These are phyloP conservation scores for Phortica okadai DNA, from an alignment of 2,888 invertebrate genomes.

Conservation along the genomic window DNA sequence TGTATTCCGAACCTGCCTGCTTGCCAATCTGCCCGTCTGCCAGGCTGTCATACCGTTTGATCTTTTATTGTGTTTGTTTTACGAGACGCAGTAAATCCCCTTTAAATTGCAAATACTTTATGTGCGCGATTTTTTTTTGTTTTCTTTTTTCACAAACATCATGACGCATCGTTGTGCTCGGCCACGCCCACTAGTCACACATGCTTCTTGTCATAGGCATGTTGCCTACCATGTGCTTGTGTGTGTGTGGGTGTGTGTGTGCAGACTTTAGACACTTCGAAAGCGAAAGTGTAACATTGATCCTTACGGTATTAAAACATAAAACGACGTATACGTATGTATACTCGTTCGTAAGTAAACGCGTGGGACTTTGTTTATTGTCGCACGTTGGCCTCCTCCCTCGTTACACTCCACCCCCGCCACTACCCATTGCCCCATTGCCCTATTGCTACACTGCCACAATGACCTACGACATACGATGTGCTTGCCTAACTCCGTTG, in stretches of 20 bases:
- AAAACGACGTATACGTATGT: background rate
- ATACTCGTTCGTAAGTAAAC: slow-evolving; percentile 9
- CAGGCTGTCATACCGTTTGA: slow-evolving; percentile 64
- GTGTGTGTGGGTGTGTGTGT: background rate
- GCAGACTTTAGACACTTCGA: background rate
- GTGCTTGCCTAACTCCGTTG: slow-evolving; percentile 34
- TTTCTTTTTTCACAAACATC: background rate
- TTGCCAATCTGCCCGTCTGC: slow-evolving; percentile 32
- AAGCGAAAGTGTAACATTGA: slow-evolving; percentile 21
- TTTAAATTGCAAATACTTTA: slow-evolving; percentile 71
- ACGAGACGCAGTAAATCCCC: slow-evolving; percentile 67
- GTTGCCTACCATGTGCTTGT: too few relatives aligned
- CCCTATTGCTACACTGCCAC: background rate
- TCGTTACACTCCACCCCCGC: background rate
- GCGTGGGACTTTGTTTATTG: slow-evolving; percentile 42
- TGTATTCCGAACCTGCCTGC: background rate
- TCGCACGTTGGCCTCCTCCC: slow-evolving; percentile 37
- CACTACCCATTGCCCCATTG: background rate
- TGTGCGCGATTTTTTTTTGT: slow-evolving; percentile 57
- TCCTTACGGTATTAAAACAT: slow-evolving; percentile 19
- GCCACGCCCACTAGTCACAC: slow-evolving; percentile 23
- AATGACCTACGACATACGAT: too few relatives aligned
- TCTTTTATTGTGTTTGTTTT: slow-evolving; percentile 70
- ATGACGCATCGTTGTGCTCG: slow-evolving; percentile 26
- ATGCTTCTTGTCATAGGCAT: slow-evolving; percentile 18